Evolutionary conservation across 2,797 vertebrate genomes (phyloP).

Genomic region (Epinephelus coioides): DNA sequence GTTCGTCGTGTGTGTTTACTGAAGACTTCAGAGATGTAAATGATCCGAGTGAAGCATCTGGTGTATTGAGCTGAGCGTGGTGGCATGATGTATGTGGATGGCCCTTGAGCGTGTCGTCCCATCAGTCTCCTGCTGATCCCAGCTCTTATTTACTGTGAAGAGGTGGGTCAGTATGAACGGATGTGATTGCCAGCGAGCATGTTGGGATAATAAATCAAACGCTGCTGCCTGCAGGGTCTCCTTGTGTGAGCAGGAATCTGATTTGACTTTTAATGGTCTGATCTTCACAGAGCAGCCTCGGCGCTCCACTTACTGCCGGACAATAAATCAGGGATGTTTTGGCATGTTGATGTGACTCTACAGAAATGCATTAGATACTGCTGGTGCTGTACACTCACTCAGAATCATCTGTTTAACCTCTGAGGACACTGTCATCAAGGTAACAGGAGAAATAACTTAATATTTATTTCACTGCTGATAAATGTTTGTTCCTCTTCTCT

Average conservation of each 20-base stretch:
- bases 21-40: not conserved
- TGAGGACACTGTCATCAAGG: too few relatives aligned
- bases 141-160: conserved; percentile 51
- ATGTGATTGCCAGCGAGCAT: conserved; percentile 39
- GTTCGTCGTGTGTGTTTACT: too few relatives aligned
- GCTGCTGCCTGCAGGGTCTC: conserved; percentile 17
- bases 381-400: not conserved
- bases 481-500: too few relatives aligned
- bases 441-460: too few relatives aligned
- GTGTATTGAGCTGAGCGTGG: not conserved
- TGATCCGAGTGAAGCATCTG: conserved; percentile 17
- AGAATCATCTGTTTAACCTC: too few relatives aligned
- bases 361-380: too few relatives aligned
- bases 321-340: conserved; percentile 19
- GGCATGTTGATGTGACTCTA: too few relatives aligned
- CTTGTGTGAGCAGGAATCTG: conserved; percentile 27
- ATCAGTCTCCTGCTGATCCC: conserved; percentile 38
- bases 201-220: conserved; percentile 51
- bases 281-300: conserved; percentile 25
- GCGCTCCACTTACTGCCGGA: not conserved
- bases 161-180: conserved; percentile 47
- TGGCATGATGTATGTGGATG: conserved; percentile 9
- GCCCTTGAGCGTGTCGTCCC: conserved; percentile 36
- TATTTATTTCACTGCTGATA: too few relatives aligned
- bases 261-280: conserved; percentile 35